A percentile compares a stretch with the other conserved stretches of the same genome.
These are phyloP conservation scores for Argentina silus DNA, from an alignment of 2,797 vertebrate species.

Conservation along the genomic window DNA sequence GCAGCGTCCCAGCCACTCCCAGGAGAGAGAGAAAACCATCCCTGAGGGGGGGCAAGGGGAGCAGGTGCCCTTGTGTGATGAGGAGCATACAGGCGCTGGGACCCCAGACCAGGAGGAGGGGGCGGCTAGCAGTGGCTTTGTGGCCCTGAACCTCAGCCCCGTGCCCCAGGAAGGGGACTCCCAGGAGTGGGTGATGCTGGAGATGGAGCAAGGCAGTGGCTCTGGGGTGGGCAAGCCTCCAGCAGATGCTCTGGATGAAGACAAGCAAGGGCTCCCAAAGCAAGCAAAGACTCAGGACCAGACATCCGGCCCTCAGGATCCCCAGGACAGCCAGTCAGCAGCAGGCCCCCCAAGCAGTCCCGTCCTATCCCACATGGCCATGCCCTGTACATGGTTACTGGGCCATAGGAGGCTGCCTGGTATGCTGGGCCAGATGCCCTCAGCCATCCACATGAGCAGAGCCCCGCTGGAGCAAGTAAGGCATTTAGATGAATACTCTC, in stretches of 20 bases:
- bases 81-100: slow-evolving; percentile 83
- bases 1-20: slow-evolving; percentile 69
- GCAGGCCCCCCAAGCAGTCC: slow-evolving; percentile 74
- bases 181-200: slow-evolving; percentile 97
- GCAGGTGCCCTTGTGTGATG: slow-evolving; percentile 80
- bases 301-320: slow-evolving; percentile 53
- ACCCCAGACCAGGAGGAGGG: slow-evolving; percentile 85
- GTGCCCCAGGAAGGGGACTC: slow-evolving; percentile 91
- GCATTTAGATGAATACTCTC: slow-evolving; percentile 20
- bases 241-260: slow-evolving; percentile 69
- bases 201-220: slow-evolving; percentile 86
- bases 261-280: slow-evolving; percentile 76
- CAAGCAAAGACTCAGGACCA: slow-evolving; percentile 70
- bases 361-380: slow-evolving; percentile 80
- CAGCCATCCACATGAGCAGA: slow-evolving; percentile 85
- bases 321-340: slow-evolving; percentile 70
- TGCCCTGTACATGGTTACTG: slow-evolving; percentile 81
- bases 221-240: slow-evolving; percentile 82
- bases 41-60: slow-evolving; percentile 63
- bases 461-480: slow-evolving; percentile 86
- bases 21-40: slow-evolving; percentile 70
- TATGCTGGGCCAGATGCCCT: slow-evolving; percentile 81
- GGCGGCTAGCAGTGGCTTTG: slow-evolving; percentile 88
- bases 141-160: slow-evolving; percentile 91
- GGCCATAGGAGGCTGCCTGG: slow-evolving; percentile 86